phyloP scores from a whole-genome alignment of 2,797 vertebrate genomes.

The Botia almorhae region DNA sequence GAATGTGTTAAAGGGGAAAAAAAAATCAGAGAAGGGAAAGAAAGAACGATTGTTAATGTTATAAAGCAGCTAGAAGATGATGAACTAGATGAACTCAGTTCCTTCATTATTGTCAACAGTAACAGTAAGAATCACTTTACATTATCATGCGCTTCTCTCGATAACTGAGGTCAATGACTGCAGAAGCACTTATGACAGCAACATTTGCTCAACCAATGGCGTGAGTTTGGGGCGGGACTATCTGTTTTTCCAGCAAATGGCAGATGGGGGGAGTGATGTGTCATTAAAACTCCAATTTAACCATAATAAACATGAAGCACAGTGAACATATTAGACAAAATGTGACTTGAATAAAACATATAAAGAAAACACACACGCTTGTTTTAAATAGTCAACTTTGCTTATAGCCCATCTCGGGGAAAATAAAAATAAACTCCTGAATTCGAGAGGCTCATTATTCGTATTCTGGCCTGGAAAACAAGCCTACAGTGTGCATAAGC shows the following conservation, averaged over 20 bases:
- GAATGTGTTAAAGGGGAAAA: not conserved
- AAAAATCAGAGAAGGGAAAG: not conserved
- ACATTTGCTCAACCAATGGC: not conserved
- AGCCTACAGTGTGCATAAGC: not conserved
- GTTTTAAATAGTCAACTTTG: not conserved
- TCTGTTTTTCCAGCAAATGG: not conserved
- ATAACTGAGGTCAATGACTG: no score
- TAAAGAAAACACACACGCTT: not conserved
- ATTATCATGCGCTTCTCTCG: no score
- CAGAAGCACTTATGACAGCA: no score
- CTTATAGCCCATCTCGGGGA: not conserved
- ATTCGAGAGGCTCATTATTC: not conserved
- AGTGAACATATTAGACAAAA: not conserved
- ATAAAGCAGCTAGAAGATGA: not conserved
- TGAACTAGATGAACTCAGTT: no score
- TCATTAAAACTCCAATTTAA: not conserved
- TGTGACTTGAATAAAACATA: not conserved
- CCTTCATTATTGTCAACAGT: no score
- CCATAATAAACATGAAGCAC: not conserved
- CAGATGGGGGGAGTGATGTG: not conserved
- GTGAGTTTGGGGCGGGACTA: not conserved
- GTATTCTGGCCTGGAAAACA: not conserved
- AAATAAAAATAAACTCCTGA: conserved; percentile 4
- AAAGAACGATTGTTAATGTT: not conserved
- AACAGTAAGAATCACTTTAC: no score